Percentiles rank a stretch among this genome's conserved stretches.
Conservation (phyloP, 2,888 invertebrate genomes). For the Abscondita cerata region DNA sequence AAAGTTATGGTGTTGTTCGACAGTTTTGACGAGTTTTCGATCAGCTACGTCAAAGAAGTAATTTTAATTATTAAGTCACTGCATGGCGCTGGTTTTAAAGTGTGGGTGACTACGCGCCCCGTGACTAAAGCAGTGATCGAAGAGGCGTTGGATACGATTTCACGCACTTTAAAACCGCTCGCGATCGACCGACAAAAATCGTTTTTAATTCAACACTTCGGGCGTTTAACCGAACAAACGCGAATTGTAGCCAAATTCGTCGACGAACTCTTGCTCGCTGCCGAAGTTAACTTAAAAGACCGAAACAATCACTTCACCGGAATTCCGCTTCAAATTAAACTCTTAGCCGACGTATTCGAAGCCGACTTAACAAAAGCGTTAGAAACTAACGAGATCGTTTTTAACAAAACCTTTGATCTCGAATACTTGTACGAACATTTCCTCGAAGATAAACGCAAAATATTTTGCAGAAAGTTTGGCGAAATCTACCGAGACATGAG, state of each 20-base stretch:
- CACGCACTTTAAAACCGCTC: not conserved
- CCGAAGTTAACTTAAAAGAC: too few relatives aligned
- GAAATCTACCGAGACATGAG: too few relatives aligned
- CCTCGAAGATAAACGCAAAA: not conserved
- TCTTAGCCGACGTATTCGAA: not conserved
- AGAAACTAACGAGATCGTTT: not conserved
- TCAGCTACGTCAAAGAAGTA: not conserved
- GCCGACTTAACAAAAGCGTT: not conserved
- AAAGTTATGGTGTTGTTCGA: not conserved
- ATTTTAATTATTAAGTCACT: not conserved
- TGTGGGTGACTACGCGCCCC: not conserved
- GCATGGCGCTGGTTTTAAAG: not conserved
- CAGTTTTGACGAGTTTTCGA: not conserved
- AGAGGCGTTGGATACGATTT: not conserved
- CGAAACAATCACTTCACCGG: not conserved
- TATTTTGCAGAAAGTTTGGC: constrained; percentile 1
- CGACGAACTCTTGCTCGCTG: too few relatives aligned
- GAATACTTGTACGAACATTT: not conserved
- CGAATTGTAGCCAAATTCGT: too few relatives aligned
- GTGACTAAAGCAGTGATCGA: not conserved
- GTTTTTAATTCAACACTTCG: too few relatives aligned
- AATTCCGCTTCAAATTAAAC: not conserved
- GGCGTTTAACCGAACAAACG: too few relatives aligned
- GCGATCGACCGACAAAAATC: not conserved
- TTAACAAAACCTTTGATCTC: not conserved